Evolutionary conservation across 2,113 vertebrate genomes (phyloP).

Genomic region (Protobothrops flavoviridis): DNA sequence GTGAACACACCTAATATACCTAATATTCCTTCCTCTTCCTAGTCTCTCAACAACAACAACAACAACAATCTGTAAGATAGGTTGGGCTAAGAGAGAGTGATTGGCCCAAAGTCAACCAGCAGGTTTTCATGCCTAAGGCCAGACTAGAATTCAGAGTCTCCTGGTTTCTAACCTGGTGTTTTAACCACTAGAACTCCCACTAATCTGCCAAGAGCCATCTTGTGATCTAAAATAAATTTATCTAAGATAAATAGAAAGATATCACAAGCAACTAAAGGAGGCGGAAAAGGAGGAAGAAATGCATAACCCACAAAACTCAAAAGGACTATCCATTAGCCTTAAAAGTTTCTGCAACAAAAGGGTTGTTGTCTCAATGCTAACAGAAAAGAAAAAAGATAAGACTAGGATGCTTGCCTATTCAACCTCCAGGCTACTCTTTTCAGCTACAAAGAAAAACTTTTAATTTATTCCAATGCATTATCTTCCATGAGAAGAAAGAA

Average conservation of each 20-base stretch:
- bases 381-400: not conserved
- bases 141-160: not conserved
- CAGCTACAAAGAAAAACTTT: not conserved
- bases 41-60: not conserved
- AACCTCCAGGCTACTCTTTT: not conserved
- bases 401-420: not conserved
- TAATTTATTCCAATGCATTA: not conserved
- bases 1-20: not conserved
- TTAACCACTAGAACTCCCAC: not conserved
- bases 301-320: not conserved
- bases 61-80: not conserved
- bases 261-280: not conserved
- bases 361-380: not conserved
- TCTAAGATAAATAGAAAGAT: not conserved
- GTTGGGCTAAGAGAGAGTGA: not conserved
- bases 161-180: not conserved
- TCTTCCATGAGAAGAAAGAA: not conserved
- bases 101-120: not conserved
- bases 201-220: not conserved
- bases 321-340: not conserved
- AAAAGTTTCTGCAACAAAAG: not conserved
- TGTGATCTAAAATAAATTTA: not conserved
- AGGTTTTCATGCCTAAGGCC: not conserved
- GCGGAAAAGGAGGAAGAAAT: not conserved
- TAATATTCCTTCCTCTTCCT: not conserved